These are phyloP conservation scores for Misgurnus anguillicaudatus DNA, from an alignment of 2,113 vertebrate species.

Conservation along the genomic window DNA sequence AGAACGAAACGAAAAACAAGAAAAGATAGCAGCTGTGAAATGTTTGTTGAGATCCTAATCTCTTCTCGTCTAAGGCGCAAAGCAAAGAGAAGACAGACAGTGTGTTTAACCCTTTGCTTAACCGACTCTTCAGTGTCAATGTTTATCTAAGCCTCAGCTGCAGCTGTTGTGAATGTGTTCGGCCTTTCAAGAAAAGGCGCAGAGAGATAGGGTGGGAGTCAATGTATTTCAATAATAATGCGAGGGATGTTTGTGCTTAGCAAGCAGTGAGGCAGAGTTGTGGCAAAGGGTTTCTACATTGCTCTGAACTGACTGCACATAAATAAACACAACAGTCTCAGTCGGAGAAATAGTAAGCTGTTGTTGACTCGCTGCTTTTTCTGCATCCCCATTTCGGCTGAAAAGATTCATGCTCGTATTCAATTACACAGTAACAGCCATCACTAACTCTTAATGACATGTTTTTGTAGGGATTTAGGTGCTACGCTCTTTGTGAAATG, in stretches of 20 bases:
- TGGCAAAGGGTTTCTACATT: conserved; percentile 60
- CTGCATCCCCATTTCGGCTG: background rate
- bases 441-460: background rate
- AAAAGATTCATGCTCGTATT: background rate
- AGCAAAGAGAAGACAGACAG: conserved; percentile 77
- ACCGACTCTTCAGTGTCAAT: conserved; percentile 65
- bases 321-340: conserved; percentile 55
- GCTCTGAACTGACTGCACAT: conserved; percentile 63
- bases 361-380: background rate
- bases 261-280: conserved; percentile 67
- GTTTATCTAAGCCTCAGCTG: conserved; percentile 78
- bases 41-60: conserved; percentile 67
- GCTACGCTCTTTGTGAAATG: no score
- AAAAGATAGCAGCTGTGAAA: conserved; percentile 67
- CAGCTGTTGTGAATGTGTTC: conserved; percentile 59
- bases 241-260: conserved; percentile 64
- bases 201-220: conserved; percentile 72
- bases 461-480: background rate
- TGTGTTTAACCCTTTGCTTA: conserved; percentile 73
- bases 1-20: conserved; percentile 26
- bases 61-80: conserved; percentile 61
- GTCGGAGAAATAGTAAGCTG: background rate
- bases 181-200: background rate
- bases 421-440: background rate
- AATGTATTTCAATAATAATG: conserved; percentile 68